Evolutionary conservation across 2,113 vertebrate species (phyloP).

Genomic region (Scomber colias): DNA sequence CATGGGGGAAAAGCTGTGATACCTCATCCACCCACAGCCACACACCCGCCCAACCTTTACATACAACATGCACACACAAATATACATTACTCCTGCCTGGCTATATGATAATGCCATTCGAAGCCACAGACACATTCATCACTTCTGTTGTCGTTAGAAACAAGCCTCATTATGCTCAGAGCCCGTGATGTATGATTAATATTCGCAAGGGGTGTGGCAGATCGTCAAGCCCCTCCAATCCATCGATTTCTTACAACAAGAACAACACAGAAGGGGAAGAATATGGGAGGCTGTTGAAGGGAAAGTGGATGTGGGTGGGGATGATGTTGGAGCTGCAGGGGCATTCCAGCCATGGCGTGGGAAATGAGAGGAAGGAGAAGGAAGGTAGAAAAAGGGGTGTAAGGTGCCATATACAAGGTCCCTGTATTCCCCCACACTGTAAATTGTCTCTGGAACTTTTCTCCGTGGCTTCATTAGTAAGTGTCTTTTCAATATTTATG

Average conservation of each 20-base stretch:
- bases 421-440: constrained; percentile 47
- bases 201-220: constrained; percentile 70
- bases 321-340: constrained; percentile 40
- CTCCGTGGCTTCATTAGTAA: constrained; percentile 79
- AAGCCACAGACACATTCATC: constrained; percentile 72
- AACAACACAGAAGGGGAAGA: constrained; percentile 31
- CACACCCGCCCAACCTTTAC: constrained; percentile 26
- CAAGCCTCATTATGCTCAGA: constrained; percentile 71
- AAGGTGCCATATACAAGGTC: constrained; percentile 63
- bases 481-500: constrained; percentile 83
- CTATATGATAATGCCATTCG: constrained; percentile 60
- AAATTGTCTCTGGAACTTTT: constrained; percentile 74
- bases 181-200: constrained; percentile 76
- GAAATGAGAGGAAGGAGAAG: constrained; percentile 54
- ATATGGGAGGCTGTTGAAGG: constrained; percentile 1
- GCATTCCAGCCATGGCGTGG: constrained; percentile 40
- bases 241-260: constrained; percentile 64
- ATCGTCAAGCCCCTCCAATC: constrained; percentile 64
- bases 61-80: constrained; percentile 20
- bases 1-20: constrained; percentile 38
- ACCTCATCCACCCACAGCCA: constrained; percentile 56
- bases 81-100: constrained; percentile 31
- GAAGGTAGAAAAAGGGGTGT: constrained; percentile 28
- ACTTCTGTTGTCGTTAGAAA: constrained; percentile 76
- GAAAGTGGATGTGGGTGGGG: constrained; percentile 9